phyloP scores from a whole-genome alignment of 2,113 vertebrate genomes.

The Nesoenas mayeri region DNA sequence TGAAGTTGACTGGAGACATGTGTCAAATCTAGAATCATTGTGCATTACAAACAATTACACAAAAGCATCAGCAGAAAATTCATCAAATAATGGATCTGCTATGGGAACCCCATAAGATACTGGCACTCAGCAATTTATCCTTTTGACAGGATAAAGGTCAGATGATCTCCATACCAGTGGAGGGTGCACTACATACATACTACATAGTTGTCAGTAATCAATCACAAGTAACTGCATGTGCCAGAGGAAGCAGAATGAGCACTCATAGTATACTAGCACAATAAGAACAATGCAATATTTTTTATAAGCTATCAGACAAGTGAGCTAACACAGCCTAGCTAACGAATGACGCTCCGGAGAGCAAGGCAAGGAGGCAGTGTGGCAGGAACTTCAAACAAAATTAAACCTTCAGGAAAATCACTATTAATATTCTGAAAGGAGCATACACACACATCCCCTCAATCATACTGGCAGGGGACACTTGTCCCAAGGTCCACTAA shows the following conservation, averaged over 20 bases:
- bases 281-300: neutral
- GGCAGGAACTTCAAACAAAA: neutral
- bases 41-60: neutral
- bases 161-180: neutral
- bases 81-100: neutral
- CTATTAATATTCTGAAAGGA: neutral
- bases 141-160: neutral
- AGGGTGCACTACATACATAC: neutral
- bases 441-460: neutral
- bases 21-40: neutral
- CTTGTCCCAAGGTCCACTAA: neutral
- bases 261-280: neutral
- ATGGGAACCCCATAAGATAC: rapidly evolving
- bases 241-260: neutral
- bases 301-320: neutral
- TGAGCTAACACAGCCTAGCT: neutral
- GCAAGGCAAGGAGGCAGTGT: neutral
- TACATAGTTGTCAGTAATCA: neutral
- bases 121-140: neutral
- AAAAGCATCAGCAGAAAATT: neutral
- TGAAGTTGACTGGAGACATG: neutral
- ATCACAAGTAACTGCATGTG: neutral
- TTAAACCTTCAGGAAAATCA: neutral
- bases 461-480: neutral
- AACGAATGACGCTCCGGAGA: neutral